These are phyloP conservation scores for Myopa tessellatipennis DNA, from an alignment of 2,888 invertebrate species.

Conservation along the genomic window DNA sequence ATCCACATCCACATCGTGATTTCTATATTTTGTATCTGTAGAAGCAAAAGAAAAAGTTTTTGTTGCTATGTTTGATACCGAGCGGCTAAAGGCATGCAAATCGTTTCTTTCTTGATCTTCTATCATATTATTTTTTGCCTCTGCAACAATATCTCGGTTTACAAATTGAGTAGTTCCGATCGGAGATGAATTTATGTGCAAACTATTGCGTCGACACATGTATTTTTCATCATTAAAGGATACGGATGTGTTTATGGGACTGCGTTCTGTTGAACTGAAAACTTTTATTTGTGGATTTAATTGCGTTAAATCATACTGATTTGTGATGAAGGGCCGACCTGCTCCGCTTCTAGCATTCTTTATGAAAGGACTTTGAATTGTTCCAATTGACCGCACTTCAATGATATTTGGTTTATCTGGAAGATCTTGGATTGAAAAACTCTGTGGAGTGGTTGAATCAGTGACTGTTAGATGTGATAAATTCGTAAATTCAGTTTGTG, in stretches of 20 bases:
- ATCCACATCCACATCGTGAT: slow-evolving; percentile 7
- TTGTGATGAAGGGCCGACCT: not conserved
- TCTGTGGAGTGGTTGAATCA: not conserved
- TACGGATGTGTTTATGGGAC: slow-evolving; percentile 48
- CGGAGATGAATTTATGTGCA: slow-evolving; percentile 55
- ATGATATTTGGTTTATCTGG: slow-evolving; percentile 1
- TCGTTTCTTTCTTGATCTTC: not conserved
- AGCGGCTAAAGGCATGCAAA: not conserved
- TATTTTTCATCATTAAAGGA: slow-evolving; percentile 52
- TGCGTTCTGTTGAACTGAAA: not conserved
- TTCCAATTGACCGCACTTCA: not conserved
- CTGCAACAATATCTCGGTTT: not conserved
- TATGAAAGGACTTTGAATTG: not conserved
- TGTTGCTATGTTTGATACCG: not conserved
- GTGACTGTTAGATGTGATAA: not conserved
- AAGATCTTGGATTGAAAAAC: not conserved
- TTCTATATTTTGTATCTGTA: not conserved
- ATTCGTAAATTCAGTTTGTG: not conserved
- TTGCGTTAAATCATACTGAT: slow-evolving; percentile 11
- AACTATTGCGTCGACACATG: slow-evolving; percentile 55
- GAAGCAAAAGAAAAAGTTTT: not conserved
- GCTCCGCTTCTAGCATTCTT: not conserved
- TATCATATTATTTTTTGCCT: not conserved
- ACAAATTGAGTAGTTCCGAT: not conserved
- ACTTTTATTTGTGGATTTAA: slow-evolving; percentile 11